Conservation (phyloP, 64 coral and sea anemone species). For the Pachyseris speciosa region DNA sequence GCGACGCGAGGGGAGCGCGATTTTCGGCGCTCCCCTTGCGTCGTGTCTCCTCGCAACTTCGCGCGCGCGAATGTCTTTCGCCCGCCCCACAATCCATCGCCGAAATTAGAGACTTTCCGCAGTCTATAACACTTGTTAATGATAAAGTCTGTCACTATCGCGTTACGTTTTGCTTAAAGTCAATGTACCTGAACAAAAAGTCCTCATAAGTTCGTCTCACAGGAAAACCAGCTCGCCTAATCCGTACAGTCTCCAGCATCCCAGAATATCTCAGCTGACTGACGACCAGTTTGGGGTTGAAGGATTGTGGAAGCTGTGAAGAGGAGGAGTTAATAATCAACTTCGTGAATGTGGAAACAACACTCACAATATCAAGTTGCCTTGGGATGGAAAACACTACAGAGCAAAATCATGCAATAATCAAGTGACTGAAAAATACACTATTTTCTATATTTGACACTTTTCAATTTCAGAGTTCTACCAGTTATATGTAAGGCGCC, state of each 20-base stretch:
- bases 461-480: too few species aligned
- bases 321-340: background rate
- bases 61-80: too few species aligned
- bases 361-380: background rate
- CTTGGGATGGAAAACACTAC: background rate
- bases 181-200: constrained; percentile 90
- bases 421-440: too few species aligned
- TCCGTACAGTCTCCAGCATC: constrained; percentile 97
- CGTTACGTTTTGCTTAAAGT: background rate
- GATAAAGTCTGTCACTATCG: too few species aligned
- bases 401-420: background rate
- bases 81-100: too few species aligned
- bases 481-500: too few species aligned
- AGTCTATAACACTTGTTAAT: too few species aligned
- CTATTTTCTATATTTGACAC: too few species aligned
- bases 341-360: background rate
- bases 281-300: constrained; percentile 87
- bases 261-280: constrained; percentile 96
- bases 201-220: constrained; percentile 84
- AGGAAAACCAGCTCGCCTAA: constrained; percentile 90
- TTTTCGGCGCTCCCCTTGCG: too few species aligned
- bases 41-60: too few species aligned
- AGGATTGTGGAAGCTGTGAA: constrained; percentile 74
- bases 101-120: too few species aligned
- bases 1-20: too few species aligned